Evolutionary conservation across 2,888 invertebrate species (phyloP).

Genomic region (Dysmachus trigonus): DNA sequence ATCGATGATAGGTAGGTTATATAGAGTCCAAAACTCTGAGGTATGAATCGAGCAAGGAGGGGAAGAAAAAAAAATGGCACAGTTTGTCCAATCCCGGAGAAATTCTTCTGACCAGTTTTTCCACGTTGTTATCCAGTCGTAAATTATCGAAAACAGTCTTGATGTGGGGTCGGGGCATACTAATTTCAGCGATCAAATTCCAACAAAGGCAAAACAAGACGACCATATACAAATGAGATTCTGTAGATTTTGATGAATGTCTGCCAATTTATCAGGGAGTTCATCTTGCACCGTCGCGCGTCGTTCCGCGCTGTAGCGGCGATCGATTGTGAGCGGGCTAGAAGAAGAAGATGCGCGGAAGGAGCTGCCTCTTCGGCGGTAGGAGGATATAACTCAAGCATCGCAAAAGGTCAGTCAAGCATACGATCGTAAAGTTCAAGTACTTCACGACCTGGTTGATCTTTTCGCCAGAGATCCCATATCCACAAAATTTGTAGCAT

Average conservation of each 20-base stretch:
- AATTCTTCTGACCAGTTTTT: conserved; percentile 36
- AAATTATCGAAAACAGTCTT: conserved; percentile 43
- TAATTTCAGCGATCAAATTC: conserved; percentile 40
- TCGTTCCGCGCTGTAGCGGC: not conserved
- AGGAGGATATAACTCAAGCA: conserved; percentile 35
- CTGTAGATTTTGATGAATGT: conserved; percentile 46
- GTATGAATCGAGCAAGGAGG: not conserved
- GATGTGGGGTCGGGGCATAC: conserved; percentile 41
- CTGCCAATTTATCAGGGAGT: conserved; percentile 45
- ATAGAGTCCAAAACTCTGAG: not conserved
- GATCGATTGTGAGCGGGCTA: conserved; percentile 33
- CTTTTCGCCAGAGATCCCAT: conserved; percentile 8
- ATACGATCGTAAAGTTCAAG: conserved; percentile 38
- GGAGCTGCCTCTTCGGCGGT: not conserved
- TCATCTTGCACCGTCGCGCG: conserved; percentile 31
- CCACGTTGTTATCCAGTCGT: conserved; percentile 37
- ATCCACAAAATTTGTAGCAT: conserved; percentile 26
- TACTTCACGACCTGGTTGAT: conserved; percentile 30
- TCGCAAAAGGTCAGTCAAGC: conserved; percentile 19
- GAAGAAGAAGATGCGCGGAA: conserved; percentile 13
- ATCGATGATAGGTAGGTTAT: conserved; percentile 34
- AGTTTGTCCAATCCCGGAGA: conserved; percentile 26
- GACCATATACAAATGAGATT: conserved; percentile 34
- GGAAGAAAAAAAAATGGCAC: not conserved
- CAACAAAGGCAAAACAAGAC: conserved; percentile 32